Base-by-base conservation (phyloP, 2,888 invertebrate genomes). In the Andrena minutula region DNA sequence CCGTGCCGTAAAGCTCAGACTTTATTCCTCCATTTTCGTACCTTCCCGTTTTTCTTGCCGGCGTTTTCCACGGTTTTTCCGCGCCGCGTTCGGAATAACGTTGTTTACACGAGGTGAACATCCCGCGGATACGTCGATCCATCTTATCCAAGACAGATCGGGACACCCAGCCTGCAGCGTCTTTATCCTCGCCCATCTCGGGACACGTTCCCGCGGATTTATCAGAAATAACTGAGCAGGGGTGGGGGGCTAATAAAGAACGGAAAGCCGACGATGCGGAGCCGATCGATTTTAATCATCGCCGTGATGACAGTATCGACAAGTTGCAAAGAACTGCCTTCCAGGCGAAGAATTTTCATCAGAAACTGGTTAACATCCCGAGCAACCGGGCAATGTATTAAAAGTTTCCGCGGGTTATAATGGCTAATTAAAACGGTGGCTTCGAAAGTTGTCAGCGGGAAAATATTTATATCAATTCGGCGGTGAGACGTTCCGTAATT, bases 1-100 rank as follows among this genome's bases (percentile, higher is more conserved):
- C 77, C 80, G 41, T 73, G 60, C 69, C 76, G 78, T 85, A 84
- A 87, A 87, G 71, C 41, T 64, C 51, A 82, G 77, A 87, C 87
- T 78, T 84, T 84, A 82, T 87, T 76, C 72, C 76, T 72, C 35
- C 83, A 78, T 86, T 79, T 81, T 58, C 71, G 47, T 35, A 26
- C n/a, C 63, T 53, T 20, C 41, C 53, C 41, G 26, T 26, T 75
- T 60, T 61, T 30, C 73, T 70, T 2, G 16, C 7, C 49, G n/a
- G 16, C n/a, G 60, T 35, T 60, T 35, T 71, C 32, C 23, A 16
- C 20, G 26, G 63, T 35, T 56, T 56, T 56, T 56, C 23, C 51
- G 51, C 16, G 4, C 56, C 56, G 20, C 23, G 56, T 56, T 0
- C 10, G 56, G 26, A 79, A 85, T 56, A 26, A 65, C 60, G 58